Percentiles rank a stretch among this genome's conserved stretches.
Evolutionary conservation across 2,888 invertebrate genomes (phyloP).

Genomic region (Cryptophagus acutangulus): DNA sequence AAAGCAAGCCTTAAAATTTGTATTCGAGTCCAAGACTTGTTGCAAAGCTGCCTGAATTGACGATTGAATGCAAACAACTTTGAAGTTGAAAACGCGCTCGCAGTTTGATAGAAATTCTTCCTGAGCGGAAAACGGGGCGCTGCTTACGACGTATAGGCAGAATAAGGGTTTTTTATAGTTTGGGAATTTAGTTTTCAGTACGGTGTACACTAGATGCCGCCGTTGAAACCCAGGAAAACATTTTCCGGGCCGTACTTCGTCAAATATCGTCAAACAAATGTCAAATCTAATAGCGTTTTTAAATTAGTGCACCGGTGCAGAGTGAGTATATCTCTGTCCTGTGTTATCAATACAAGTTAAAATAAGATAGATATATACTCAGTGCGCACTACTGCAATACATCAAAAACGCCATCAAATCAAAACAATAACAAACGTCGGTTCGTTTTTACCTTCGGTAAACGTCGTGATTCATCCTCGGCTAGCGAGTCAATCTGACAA

Average conservation of each 20-base stretch:
- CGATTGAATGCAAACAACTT: slow-evolving; percentile 62
- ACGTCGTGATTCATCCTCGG: too few species aligned
- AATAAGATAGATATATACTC: too few species aligned
- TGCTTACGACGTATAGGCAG: slow-evolving; percentile 76
- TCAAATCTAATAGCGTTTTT: too few species aligned
- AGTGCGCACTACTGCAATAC: too few species aligned
- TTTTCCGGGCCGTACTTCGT: slow-evolving; percentile 63
- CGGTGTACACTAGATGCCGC: slow-evolving; percentile 72
- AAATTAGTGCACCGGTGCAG: too few species aligned
- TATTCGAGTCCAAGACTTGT: slow-evolving; percentile 55
- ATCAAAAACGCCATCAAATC: too few species aligned
- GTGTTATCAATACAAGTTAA: too few species aligned
- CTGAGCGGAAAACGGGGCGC: slow-evolving; percentile 79
- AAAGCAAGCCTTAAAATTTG: slow-evolving; percentile 71
- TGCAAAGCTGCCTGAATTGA: slow-evolving; percentile 69
- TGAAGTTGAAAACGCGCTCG: slow-evolving; percentile 65
- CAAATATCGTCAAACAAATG: slow-evolving; percentile 55
- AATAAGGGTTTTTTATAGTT: slow-evolving; percentile 47
- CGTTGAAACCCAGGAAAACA: slow-evolving; percentile 91
- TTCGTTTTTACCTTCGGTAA: too few species aligned
- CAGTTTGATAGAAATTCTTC: slow-evolving; percentile 77
- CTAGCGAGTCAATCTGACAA: too few species aligned
- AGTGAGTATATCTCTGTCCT: too few species aligned
- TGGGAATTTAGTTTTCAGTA: slow-evolving; percentile 44
- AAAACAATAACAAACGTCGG: too few species aligned